Conservation (phyloP, 1,140 invertebrate species). For the Theocolax elegans region DNA sequence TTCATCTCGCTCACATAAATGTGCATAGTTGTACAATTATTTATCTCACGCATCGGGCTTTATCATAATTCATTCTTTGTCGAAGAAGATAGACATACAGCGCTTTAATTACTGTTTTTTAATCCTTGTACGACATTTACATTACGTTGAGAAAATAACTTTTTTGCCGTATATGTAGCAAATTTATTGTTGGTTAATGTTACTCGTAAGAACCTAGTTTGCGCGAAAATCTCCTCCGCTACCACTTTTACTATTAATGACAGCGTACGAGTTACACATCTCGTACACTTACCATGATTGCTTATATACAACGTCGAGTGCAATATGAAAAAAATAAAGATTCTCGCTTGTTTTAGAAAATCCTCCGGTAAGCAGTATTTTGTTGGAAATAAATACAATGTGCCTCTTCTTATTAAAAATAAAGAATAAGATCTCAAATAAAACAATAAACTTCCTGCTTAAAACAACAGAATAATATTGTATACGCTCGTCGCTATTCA, state of each 20-base stretch:
- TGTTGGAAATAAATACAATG: neutral
- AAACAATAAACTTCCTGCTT: neutral
- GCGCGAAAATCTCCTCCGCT: slow-evolving; percentile 16
- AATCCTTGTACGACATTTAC: slow-evolving; percentile 54
- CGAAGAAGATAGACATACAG: slow-evolving; percentile 8
- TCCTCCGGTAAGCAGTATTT: neutral
- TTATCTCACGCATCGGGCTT: slow-evolving; percentile 46
- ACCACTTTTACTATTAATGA: neutral
- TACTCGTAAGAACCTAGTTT: slow-evolving; percentile 34
- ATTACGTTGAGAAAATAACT: slow-evolving; percentile 67
- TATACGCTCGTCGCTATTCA: too few relatives aligned
- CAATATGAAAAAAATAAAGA: neutral
- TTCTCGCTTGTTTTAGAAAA: neutral
- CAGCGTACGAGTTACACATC: neutral
- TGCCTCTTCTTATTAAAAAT: slow-evolving; percentile 8
- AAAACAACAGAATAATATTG: neutral
- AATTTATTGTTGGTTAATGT: slow-evolving; percentile 43
- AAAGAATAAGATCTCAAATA: neutral
- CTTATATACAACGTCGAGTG: neutral
- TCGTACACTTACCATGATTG: neutral
- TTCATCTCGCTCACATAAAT: too few relatives aligned
- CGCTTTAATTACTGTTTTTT: slow-evolving; percentile 10
- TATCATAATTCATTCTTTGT: slow-evolving; percentile 34
- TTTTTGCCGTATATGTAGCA: slow-evolving; percentile 57
- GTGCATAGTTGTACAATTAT: slow-evolving; percentile 52